A percentile compares a stretch with the other conserved stretches of the same genome.
Evolutionary conservation across 2,113 vertebrate genomes (phyloP).

Genomic region (Nesospiza acunhae): DNA sequence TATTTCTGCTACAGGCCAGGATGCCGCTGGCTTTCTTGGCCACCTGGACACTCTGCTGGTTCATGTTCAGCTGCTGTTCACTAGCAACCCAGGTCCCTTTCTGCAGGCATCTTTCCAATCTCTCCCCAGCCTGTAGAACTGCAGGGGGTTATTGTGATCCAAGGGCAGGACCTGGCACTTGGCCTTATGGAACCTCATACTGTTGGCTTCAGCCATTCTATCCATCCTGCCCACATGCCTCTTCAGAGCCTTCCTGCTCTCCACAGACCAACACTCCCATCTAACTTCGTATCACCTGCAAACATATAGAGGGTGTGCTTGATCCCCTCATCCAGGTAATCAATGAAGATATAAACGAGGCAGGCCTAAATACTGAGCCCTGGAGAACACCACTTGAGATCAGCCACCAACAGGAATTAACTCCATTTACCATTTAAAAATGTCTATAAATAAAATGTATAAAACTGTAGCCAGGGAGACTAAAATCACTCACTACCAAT

Average conservation of each 20-base stretch:
- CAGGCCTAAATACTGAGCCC: neutral
- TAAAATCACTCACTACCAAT: neutral
- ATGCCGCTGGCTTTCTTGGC: fast-evolving
- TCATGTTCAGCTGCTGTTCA: neutral
- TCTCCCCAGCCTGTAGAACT: neutral
- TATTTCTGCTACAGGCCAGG: fast-evolving
- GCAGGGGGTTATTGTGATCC: neutral
- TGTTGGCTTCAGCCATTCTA: fast-evolving
- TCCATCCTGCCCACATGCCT: neutral
- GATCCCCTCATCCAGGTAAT: neutral
- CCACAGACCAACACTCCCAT: neutral
- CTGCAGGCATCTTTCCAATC: neutral
- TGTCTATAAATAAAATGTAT: neutral
- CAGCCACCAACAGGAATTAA: fast-evolving
- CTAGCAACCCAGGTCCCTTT: neutral
- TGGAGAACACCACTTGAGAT: too few species aligned
- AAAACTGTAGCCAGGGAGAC: neutral
- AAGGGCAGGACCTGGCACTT: neutral
- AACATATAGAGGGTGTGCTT: neutral
- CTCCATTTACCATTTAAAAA: neutral
- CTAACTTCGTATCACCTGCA: neutral
- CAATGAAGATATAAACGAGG: fast-evolving
- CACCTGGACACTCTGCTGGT: fast-evolving
- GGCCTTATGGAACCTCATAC: neutral
- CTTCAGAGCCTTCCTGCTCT: neutral